phyloP scores from a whole-genome alignment of 2,797 vertebrate genomes.

The Urophycis tenuis region DNA sequence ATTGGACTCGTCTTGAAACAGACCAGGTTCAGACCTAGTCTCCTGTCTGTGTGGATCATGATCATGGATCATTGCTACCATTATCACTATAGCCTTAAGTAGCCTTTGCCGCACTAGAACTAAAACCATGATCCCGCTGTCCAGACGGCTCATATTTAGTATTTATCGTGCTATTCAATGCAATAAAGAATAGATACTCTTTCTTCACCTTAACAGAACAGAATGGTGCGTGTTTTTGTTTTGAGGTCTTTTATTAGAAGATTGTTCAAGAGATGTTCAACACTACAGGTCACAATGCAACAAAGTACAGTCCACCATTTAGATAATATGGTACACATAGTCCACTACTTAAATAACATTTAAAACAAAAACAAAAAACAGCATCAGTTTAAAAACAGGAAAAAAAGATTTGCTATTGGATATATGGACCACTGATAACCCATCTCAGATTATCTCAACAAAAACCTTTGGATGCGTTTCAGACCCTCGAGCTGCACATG shows the following conservation, averaged over 20 bases:
- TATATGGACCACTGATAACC: background rate
- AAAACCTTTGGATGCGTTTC: background rate
- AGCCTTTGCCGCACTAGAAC: background rate
- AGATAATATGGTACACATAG: background rate
- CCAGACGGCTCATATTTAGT: conserved; percentile 26
- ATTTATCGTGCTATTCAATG: conserved; percentile 60
- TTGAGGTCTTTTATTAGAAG: background rate
- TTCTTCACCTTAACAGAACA: conserved; percentile 1
- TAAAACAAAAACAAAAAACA: background rate
- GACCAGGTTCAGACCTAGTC: background rate
- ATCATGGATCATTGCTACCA: background rate
- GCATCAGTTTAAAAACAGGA: background rate
- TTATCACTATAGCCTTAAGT: conserved; percentile 1
- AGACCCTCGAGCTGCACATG: background rate
- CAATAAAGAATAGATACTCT: conserved; percentile 60
- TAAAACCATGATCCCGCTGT: background rate
- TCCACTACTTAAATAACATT: background rate
- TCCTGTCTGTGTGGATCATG: background rate
- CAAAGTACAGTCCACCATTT: background rate
- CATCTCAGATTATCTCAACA: background rate
- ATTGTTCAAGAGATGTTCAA: background rate
- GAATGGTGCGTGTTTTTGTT: background rate
- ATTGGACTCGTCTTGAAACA: background rate
- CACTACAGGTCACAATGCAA: background rate
- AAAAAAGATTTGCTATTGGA: background rate